These are phyloP conservation scores for Pogonus chalceus DNA, from an alignment of 1,140 invertebrate species.

Conservation along the genomic window DNA sequence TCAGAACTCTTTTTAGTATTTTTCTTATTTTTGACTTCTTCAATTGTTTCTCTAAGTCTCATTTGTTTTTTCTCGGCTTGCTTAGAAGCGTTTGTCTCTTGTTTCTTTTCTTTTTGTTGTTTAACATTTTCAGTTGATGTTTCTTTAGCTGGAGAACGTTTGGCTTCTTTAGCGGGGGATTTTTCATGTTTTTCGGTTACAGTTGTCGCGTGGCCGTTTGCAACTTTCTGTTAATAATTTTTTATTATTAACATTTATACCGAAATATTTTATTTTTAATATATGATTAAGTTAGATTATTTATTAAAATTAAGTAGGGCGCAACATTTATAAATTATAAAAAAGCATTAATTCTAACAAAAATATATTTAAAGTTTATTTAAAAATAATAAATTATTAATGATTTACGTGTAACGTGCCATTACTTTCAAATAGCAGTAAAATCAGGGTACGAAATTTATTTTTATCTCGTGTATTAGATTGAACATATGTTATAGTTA, in stretches of 20 bases:
- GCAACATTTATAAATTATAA: too few species aligned
- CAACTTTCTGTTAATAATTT: constrained; percentile 32
- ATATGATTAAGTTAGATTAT: constrained; percentile 2
- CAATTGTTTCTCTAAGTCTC: constrained; percentile 36
- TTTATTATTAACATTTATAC: too few species aligned
- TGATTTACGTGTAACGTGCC: neutral
- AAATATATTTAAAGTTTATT: too few species aligned
- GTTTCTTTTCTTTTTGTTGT: constrained; percentile 39
- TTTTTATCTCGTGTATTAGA: constrained; percentile 9
- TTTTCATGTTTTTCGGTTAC: constrained; percentile 30
- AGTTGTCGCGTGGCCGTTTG: constrained; percentile 37
- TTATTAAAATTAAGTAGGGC: constrained; percentile 9
- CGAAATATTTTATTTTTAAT: too few species aligned
- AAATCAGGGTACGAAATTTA: constrained; percentile 12
- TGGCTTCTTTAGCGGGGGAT: constrained; percentile 41
- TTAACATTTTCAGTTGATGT: constrained; percentile 35
- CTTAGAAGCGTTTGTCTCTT: constrained; percentile 29
- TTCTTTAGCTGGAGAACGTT: constrained; percentile 37
- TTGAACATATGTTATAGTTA: constrained; percentile 1
- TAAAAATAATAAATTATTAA: too few species aligned
- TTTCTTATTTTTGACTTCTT: constrained; percentile 44
- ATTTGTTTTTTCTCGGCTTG: constrained; percentile 35
- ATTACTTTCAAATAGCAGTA: constrained; percentile 8
- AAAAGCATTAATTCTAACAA: too few species aligned
- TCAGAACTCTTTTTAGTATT: constrained; percentile 45